Percentiles rank a stretch among this genome's conserved stretches.
These are phyloP conservation scores for Dromas ardeola DNA, from an alignment of 2,113 vertebrate species.

Conservation along the genomic window DNA sequence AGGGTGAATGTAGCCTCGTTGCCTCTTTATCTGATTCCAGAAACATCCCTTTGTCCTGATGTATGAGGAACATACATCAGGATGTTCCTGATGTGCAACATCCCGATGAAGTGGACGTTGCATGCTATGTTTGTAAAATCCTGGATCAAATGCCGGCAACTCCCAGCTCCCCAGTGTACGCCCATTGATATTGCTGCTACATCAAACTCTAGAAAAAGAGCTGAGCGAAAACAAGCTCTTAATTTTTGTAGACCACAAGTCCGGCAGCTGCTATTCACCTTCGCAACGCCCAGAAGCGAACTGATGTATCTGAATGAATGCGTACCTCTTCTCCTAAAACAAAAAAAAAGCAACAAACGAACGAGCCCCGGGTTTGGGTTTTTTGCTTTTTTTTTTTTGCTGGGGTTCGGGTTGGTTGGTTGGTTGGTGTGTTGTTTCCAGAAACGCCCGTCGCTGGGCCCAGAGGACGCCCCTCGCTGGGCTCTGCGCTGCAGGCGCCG, in stretches of 20 bases:
- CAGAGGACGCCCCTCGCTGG: accelerated
- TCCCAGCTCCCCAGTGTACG: slow-evolving; percentile 94
- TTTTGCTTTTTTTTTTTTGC: not conserved
- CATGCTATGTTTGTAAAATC: slow-evolving; percentile 92
- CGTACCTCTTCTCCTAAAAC: accelerated
- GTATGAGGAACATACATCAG: slow-evolving; percentile 78
- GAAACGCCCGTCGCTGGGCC: accelerated
- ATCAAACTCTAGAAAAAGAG: slow-evolving; percentile 77
- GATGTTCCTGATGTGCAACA: no score
- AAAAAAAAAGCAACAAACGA: not conserved
- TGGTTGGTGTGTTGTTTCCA: no score
- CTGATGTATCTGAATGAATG: not conserved
- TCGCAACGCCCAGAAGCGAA: not conserved
- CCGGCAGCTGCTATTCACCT: accelerated
- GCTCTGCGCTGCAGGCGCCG: not conserved
- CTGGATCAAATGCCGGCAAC: slow-evolving; percentile 94
- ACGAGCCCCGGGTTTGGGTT: accelerated
- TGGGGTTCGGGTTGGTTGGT: no score
- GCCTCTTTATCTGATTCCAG: slow-evolving; percentile 69
- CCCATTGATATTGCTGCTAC: slow-evolving; percentile 86
- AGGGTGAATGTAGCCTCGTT: not conserved
- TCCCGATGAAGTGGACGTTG: slow-evolving; percentile 90
- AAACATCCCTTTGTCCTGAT: slow-evolving; percentile 98
- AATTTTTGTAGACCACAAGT: accelerated
- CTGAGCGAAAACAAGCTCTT: slow-evolving; percentile 69